Evolutionary conservation across 1,140 invertebrate species (phyloP).

Genomic region (Drosophila rhopaloa): DNA sequence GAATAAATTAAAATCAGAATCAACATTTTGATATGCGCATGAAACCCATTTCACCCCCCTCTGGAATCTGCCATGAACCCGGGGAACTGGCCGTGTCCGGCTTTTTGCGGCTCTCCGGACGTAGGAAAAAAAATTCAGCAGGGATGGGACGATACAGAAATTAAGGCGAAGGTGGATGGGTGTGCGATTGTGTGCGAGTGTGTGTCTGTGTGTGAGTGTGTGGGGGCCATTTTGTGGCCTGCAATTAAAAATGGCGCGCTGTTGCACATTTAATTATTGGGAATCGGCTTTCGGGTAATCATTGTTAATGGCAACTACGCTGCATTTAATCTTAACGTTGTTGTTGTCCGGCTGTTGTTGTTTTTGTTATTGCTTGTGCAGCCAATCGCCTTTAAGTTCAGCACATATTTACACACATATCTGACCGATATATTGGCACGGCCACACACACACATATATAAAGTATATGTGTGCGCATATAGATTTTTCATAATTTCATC

Average conservation of each 20-base stretch:
- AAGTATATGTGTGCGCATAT: slow-evolving; percentile 37
- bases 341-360: slow-evolving; percentile 27
- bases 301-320: slow-evolving; percentile 81
- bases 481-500: slow-evolving; percentile 65
- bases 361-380: slow-evolving; percentile 18
- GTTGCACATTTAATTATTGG: slow-evolving; percentile 83
- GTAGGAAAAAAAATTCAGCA: neutral
- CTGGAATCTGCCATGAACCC: slow-evolving; percentile 28
- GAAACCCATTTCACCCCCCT: slow-evolving; percentile 30
- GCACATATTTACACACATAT: slow-evolving; percentile 29
- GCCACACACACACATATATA: slow-evolving; percentile 1
- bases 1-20: slow-evolving; percentile 81
- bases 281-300: slow-evolving; percentile 82
- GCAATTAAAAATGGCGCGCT: slow-evolving; percentile 83
- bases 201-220: neutral
- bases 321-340: slow-evolving; percentile 76
- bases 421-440: slow-evolving; percentile 25
- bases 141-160: slow-evolving; percentile 17
- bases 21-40: slow-evolving; percentile 76
- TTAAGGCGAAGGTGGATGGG: slow-evolving; percentile 24
- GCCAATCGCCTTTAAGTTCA: slow-evolving; percentile 59
- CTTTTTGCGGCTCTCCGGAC: slow-evolving; percentile 33
- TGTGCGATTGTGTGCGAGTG: neutral
- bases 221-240: slow-evolving; percentile 68
- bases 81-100: slow-evolving; percentile 18